Percentiles rank a stretch among this genome's conserved stretches.
Conservation (phyloP, 2,113 vertebrate genomes). For the Tapirus terrestris region DNA sequence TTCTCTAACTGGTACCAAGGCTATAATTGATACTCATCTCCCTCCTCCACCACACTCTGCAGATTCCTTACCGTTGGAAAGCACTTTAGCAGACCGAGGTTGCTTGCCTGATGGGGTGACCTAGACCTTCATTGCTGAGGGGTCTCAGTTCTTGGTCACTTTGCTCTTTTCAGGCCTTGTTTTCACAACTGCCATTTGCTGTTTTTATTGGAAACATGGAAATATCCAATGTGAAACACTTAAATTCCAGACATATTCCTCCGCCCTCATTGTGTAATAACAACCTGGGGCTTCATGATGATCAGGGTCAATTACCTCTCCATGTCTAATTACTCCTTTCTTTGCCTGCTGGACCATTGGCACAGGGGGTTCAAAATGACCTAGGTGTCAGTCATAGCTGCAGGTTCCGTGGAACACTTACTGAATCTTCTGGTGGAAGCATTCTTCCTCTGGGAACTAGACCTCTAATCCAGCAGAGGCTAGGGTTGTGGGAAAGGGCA, state of each 20-base stretch:
- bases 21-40: neutral
- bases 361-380: neutral
- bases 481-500: neutral
- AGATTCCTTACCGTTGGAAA: neutral
- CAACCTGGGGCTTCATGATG: neutral
- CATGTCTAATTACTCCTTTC: neutral
- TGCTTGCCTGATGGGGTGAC: neutral
- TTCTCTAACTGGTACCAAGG: neutral
- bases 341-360: neutral
- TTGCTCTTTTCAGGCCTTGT: neutral
- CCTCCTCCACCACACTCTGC: fast-evolving
- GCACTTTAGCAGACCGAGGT: neutral
- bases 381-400: too few species aligned
- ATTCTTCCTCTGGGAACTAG: neutral
- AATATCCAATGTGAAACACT: neutral
- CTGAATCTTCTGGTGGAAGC: neutral
- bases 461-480: neutral
- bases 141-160: neutral
- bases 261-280: neutral
- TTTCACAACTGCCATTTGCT: neutral
- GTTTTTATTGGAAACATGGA: neutral
- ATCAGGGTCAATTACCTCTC: neutral
- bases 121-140: neutral
- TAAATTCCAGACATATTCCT: neutral
- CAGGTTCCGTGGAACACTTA: neutral